These are phyloP conservation scores for Epistrophe eligans DNA, from an alignment of 2,888 invertebrate genomes.

Conservation along the genomic window DNA sequence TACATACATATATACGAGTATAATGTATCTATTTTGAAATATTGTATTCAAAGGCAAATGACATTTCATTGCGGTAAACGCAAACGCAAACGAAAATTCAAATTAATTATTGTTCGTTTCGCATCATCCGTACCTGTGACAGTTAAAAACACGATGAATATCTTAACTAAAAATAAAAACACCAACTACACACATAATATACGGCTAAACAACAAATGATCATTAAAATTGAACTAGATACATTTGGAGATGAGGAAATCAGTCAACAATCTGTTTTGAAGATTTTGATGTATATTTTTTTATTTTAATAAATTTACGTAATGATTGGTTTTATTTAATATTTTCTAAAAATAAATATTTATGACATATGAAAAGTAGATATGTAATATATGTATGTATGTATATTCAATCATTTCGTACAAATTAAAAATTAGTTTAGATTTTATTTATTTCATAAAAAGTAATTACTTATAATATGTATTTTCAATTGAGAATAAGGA, in stretches of 20 bases:
- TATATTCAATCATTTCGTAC: too few relatives aligned
- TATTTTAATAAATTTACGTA: conserved; percentile 54
- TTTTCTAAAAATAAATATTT: conserved; percentile 9
- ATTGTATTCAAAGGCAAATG: conserved; percentile 72
- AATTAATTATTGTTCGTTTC: conserved; percentile 76
- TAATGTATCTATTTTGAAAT: conserved; percentile 72
- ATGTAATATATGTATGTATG: too few relatives aligned
- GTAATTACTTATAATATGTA: too few relatives aligned
- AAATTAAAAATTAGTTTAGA: too few relatives aligned
- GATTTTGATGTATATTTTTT: conserved; percentile 22
- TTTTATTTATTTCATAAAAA: too few relatives aligned
- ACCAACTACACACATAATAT: conserved; percentile 24
- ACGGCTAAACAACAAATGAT: conserved; percentile 51
- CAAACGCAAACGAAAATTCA: conserved; percentile 73
- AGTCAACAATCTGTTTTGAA: conserved; percentile 56
- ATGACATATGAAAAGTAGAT: background rate
- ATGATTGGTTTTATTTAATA: conserved; percentile 48
- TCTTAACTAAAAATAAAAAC: conserved; percentile 67
- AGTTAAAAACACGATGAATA: conserved; percentile 69
- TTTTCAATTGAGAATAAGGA: too few relatives aligned
- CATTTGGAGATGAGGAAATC: conserved; percentile 64
- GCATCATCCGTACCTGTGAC: conserved; percentile 75
- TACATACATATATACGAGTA: too few relatives aligned
- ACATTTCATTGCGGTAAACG: conserved; percentile 71
- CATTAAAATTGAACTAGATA: conserved; percentile 73